Percentiles rank a stretch among this genome's conserved stretches.
These are phyloP conservation scores for Mesochorus sp. DNA, from an alignment of 2,888 invertebrate genomes.

Conservation along the genomic window DNA sequence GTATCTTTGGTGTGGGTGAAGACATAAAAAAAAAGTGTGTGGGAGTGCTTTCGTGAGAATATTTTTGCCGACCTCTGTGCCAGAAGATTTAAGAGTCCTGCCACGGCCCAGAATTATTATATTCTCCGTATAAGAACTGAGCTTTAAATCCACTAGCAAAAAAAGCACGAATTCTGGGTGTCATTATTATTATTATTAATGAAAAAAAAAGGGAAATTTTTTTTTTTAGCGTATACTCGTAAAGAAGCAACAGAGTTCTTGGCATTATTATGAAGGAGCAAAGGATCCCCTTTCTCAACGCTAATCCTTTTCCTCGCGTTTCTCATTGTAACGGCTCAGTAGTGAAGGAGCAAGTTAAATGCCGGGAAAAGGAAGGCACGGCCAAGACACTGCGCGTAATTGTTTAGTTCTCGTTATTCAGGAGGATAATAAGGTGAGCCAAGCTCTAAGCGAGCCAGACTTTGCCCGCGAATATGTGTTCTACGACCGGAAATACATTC, in stretches of 20 bases:
- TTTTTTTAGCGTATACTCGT: too few species aligned
- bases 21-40: neutral
- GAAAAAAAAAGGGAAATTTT: too few species aligned
- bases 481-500: neutral
- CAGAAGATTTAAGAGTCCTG: too few species aligned
- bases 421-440: neutral
- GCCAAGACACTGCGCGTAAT: neutral
- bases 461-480: neutral
- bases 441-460: too few species aligned
- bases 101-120: neutral
- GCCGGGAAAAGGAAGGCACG: neutral
- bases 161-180: neutral
- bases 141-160: too few species aligned
- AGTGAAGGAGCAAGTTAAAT: neutral
- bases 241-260: neutral
- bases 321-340: neutral
- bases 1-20: neutral
- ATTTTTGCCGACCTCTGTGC: too few species aligned
- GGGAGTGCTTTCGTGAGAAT: neutral
- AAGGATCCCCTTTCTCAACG: neutral
- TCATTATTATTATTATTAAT: too few species aligned
- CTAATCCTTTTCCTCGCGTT: neutral
- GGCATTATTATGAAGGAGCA: neutral
- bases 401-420: constrained; percentile 1
- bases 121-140: too few species aligned